Evolutionary conservation across 2,888 invertebrate species (phyloP).

Genomic region (Cybosia mesomella): DNA sequence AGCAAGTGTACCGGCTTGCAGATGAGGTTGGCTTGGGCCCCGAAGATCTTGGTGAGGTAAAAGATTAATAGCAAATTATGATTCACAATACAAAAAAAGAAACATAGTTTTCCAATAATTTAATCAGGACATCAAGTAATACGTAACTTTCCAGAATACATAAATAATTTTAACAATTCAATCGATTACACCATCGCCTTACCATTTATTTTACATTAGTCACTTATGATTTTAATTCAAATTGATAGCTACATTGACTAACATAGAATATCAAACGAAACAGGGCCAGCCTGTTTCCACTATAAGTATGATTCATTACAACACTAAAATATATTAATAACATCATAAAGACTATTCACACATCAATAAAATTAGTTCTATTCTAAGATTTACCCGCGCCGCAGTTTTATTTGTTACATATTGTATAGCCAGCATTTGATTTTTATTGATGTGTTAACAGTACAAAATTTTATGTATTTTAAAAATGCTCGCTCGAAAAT

Average conservation of each 20-base stretch:
- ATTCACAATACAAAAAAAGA: slow-evolving; percentile 26
- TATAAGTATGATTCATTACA: slow-evolving; percentile 56
- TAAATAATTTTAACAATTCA: slow-evolving; percentile 84
- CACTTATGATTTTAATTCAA: slow-evolving; percentile 52
- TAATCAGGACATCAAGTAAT: slow-evolving; percentile 85
- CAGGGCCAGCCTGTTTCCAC: slow-evolving; percentile 81
- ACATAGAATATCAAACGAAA: slow-evolving; percentile 70
- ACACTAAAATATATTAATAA: slow-evolving; percentile 43
- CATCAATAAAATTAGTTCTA: slow-evolving; percentile 25
- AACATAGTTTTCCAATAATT: slow-evolving; percentile 76
- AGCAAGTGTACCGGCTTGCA: no score
- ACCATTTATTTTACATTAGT: slow-evolving; percentile 60
- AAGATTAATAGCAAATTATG: no score
- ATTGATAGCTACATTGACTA: slow-evolving; percentile 59
- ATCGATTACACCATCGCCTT: slow-evolving; percentile 73
- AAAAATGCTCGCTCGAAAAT: slow-evolving; percentile 30
- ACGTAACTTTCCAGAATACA: slow-evolving; percentile 83
- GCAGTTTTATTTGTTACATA: slow-evolving; percentile 14
- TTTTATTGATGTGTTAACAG: slow-evolving; percentile 30
- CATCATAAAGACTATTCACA: slow-evolving; percentile 33
- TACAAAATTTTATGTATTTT: slow-evolving; percentile 11
- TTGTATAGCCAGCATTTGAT: slow-evolving; percentile 13
- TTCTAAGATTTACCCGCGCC: slow-evolving; percentile 17
- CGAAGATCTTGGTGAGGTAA: no score
- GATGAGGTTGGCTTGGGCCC: no score